A percentile compares a stretch with the other conserved stretches of the same genome.
Evolutionary conservation across 2,113 vertebrate genomes (phyloP).

Genomic region (Nematolebias whitei): DNA sequence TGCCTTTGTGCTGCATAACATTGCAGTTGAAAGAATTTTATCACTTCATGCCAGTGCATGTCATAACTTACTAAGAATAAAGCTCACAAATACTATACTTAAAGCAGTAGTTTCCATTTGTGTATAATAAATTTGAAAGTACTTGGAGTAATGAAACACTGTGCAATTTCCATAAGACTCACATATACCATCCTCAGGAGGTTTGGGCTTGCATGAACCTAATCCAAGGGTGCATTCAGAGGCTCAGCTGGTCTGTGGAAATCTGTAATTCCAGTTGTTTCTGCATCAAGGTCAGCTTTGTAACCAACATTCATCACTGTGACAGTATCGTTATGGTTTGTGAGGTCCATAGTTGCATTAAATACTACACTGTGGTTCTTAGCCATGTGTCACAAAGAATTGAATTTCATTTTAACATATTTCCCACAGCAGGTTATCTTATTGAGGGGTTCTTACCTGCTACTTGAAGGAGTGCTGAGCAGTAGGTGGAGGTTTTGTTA

Average conservation of each 20-base stretch:
- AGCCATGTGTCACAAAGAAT: conserved; percentile 6
- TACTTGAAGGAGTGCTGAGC: neutral
- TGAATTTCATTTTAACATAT: conserved; percentile 20
- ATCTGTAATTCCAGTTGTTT: conserved; percentile 40
- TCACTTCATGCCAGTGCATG: neutral
- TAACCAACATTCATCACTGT: conserved; percentile 39
- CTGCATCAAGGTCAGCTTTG: conserved; percentile 28
- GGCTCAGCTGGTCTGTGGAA: conserved; percentile 12
- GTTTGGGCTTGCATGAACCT: neutral
- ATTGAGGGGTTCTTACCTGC: conserved; percentile 3
- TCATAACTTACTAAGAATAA: neutral
- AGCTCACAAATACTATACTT: too few relatives aligned
- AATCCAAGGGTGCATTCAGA: conserved; percentile 2
- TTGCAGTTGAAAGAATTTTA: neutral
- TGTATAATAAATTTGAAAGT: neutral
- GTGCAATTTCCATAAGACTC: neutral
- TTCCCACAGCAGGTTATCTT: conserved; percentile 8
- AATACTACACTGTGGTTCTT: neutral
- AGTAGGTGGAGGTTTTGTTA: neutral
- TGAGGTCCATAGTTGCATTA: conserved; percentile 14
- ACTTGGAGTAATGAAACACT: neutral
- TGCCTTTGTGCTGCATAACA: neutral
- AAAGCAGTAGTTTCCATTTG: too few relatives aligned
- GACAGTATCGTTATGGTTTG: conserved; percentile 29
- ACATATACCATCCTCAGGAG: conserved; percentile 4